Percentiles rank a stretch among this genome's conserved stretches.
Evolutionary conservation across 1,140 invertebrate species (phyloP).

Genomic region (Diplogasteroides magnus): DNA sequence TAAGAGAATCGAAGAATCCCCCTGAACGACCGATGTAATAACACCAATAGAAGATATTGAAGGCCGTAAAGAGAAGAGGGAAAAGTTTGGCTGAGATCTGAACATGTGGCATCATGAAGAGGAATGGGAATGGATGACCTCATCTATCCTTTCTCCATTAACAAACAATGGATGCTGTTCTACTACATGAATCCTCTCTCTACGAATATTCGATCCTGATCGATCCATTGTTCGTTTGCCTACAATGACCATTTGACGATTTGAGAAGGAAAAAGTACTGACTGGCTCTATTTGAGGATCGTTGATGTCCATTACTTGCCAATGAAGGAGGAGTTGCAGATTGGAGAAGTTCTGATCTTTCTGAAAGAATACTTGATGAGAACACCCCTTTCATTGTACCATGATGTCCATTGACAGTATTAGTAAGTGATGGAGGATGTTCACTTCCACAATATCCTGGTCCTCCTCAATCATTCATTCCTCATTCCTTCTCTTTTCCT

Average conservation of each 20-base stretch:
- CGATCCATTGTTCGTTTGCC: too few species aligned
- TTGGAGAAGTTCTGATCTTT: background rate
- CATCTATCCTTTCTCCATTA: conserved; percentile 51
- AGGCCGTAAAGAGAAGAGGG: conserved; percentile 48
- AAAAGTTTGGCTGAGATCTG: conserved; percentile 54
- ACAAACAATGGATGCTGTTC: conserved; percentile 25
- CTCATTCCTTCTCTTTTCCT: background rate
- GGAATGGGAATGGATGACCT: conserved; percentile 31
- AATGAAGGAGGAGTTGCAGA: background rate
- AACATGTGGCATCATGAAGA: too few species aligned
- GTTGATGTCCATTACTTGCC: background rate
- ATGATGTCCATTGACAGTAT: too few species aligned
- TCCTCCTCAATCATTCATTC: too few species aligned
- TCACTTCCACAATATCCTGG: too few species aligned
- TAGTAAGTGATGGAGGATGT: too few species aligned
- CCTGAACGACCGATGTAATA: conserved; percentile 50
- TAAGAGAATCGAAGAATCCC: conserved; percentile 6
- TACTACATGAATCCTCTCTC: conserved; percentile 1
- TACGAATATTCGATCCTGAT: conserved; percentile 1
- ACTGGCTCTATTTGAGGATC: background rate
- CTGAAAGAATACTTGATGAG: conserved; percentile 6
- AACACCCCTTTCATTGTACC: too few species aligned
- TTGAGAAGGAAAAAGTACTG: conserved; percentile 9
- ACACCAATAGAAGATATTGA: conserved; percentile 55
- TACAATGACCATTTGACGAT: too few species aligned